These are phyloP conservation scores for Fukomys damarensis DNA, from an alignment of 2,113 vertebrate species.

Conservation along the genomic window DNA sequence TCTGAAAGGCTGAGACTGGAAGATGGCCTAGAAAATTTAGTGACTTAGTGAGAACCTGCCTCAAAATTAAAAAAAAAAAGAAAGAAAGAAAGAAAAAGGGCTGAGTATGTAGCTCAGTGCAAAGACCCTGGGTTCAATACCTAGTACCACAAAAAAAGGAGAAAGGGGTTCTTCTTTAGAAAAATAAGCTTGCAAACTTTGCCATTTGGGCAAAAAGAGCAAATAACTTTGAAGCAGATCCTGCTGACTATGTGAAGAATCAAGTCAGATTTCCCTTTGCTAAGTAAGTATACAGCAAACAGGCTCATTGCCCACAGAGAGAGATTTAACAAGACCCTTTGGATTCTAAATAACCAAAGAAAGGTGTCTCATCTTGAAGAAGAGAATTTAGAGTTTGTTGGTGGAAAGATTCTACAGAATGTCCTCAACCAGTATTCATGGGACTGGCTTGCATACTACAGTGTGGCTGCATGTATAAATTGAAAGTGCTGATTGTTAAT, in stretches of 20 bases:
- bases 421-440: background rate
- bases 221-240: conserved; percentile 43
- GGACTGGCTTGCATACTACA: background rate
- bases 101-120: background rate
- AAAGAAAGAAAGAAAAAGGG: background rate
- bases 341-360: background rate
- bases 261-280: background rate
- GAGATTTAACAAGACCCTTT: conserved; percentile 5
- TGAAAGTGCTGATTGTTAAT: background rate
- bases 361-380: background rate
- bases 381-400: background rate
- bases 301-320: background rate
- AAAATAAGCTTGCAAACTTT: conserved; percentile 55
- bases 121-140: background rate
- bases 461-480: background rate
- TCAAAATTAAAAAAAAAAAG: background rate
- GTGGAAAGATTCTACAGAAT: conserved; percentile 31
- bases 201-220: conserved; percentile 45
- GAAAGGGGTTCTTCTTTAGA: conserved; percentile 20
- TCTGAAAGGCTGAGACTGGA: background rate
- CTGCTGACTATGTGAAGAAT: background rate
- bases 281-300: background rate
- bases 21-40: background rate
- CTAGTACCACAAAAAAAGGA: background rate
- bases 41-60: background rate